Evolutionary conservation across 2,113 vertebrate species (phyloP).

Genomic region (Montifringilla adamsi): DNA sequence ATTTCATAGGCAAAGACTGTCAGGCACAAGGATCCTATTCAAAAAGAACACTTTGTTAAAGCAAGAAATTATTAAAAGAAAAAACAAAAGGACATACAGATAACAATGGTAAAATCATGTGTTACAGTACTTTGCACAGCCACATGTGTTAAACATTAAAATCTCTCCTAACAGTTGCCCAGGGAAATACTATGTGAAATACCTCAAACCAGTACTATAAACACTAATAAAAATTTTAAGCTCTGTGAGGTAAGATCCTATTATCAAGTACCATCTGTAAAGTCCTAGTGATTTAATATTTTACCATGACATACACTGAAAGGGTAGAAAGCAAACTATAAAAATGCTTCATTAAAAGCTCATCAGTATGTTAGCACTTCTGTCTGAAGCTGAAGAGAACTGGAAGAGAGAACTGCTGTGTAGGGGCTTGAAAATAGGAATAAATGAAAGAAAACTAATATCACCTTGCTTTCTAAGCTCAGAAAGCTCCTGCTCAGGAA

Average conservation of each 20-base stretch:
- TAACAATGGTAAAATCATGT: constrained; percentile 13
- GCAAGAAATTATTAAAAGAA: neutral
- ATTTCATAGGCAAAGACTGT: neutral
- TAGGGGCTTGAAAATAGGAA: neutral
- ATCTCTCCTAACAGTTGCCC: constrained; percentile 13
- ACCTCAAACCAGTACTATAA: constrained; percentile 45
- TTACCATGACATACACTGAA: neutral
- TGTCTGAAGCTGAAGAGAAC: neutral
- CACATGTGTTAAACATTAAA: constrained; percentile 49
- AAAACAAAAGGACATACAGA: neutral
- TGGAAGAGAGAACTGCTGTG: neutral
- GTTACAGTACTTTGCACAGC: neutral
- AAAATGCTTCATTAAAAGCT: neutral
- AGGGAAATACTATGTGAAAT: constrained; percentile 25
- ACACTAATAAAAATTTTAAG: constrained; percentile 33
- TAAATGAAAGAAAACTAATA: neutral
- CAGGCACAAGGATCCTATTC: neutral
- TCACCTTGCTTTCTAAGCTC: neutral
- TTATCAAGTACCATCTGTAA: constrained; percentile 17
- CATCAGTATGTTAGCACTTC: neutral
- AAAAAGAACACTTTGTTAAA: neutral
- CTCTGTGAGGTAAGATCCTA: neutral
- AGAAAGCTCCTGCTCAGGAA: neutral
- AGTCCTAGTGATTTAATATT: neutral
- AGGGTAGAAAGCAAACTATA: neutral